These are phyloP conservation scores for Polypedilum pembai DNA, from an alignment of 1,140 invertebrate genomes.

Conservation along the genomic window DNA sequence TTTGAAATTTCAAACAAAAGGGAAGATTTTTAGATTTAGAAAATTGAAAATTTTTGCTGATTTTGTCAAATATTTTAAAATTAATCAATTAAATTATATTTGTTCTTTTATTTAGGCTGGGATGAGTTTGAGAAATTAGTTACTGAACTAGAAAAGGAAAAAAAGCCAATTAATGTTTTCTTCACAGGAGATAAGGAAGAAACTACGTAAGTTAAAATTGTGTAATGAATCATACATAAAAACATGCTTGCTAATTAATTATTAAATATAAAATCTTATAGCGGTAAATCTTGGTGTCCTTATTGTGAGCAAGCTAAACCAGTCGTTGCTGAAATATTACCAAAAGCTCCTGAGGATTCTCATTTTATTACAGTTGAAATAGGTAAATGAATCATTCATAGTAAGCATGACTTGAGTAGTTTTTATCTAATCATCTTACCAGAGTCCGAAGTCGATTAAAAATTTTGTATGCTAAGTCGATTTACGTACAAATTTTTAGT, in stretches of 20 bases:
- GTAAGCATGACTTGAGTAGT: conserved; percentile 36
- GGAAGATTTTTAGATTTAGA: too few relatives aligned
- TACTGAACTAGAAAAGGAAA: conserved; percentile 43
- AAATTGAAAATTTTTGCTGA: too few relatives aligned
- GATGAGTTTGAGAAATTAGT: conserved; percentile 51
- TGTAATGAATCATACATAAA: neutral
- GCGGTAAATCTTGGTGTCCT: conserved; percentile 61
- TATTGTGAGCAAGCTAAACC: conserved; percentile 61
- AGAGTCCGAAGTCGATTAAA: too few relatives aligned
- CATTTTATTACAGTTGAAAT: conserved; percentile 62
- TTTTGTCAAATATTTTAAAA: too few relatives aligned
- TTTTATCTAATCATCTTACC: neutral
- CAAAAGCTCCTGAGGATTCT: conserved; percentile 47
- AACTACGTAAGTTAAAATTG: neutral
- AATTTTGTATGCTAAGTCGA: too few relatives aligned
- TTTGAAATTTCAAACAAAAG: too few relatives aligned
- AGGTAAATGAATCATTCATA: conserved; percentile 48
- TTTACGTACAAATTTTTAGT: too few relatives aligned
- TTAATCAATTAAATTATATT: too few relatives aligned
- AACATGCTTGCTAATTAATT: neutral
- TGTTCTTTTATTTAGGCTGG: conserved; percentile 36
- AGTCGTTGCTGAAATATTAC: conserved; percentile 53
- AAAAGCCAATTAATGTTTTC: conserved; percentile 50
- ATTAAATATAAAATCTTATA: conserved; percentile 33
- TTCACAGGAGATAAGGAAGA: conserved; percentile 58